These are phyloP conservation scores for Alethe diademata DNA, from an alignment of 2,113 vertebrate genomes.

Conservation along the genomic window DNA sequence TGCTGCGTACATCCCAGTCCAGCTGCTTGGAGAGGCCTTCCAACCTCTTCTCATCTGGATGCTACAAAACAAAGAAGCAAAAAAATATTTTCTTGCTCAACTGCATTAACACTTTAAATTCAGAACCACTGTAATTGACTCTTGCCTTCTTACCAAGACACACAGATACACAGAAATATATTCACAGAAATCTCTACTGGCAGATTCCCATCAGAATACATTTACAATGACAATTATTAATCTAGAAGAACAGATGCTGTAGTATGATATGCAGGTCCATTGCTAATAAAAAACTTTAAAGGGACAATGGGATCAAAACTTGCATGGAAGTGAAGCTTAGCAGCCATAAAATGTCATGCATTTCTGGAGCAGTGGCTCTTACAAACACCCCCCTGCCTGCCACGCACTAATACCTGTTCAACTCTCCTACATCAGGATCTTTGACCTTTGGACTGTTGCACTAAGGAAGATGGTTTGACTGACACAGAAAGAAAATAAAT, in stretches of 20 bases:
- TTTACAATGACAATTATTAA: not conserved
- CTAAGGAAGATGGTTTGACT: not conserved
- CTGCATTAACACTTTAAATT: not conserved
- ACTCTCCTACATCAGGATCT: not conserved
- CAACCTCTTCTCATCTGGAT: slow-evolving; percentile 95
- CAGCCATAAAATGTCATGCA: not conserved
- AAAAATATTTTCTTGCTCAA: not conserved
- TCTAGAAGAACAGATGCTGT: not conserved
- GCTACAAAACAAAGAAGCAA: slow-evolving; percentile 74
- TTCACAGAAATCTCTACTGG: not conserved
- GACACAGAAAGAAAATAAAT: not conserved
- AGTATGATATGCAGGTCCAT: not conserved
- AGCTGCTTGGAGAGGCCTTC: slow-evolving; percentile 97
- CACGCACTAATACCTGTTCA: not conserved
- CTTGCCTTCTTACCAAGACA: not conserved
- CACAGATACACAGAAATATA: not conserved
- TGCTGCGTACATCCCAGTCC: slow-evolving; percentile 97
- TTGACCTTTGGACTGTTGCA: not conserved
- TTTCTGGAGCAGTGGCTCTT: not conserved
- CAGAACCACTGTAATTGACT: not conserved
- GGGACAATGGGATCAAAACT: not conserved
- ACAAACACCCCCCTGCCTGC: not conserved
- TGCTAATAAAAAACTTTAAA: not conserved
- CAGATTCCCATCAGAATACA: not conserved
- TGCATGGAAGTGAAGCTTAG: not conserved